Conservation (phyloP, 1,140 invertebrate genomes). For the Drosophila melanica region DNA sequence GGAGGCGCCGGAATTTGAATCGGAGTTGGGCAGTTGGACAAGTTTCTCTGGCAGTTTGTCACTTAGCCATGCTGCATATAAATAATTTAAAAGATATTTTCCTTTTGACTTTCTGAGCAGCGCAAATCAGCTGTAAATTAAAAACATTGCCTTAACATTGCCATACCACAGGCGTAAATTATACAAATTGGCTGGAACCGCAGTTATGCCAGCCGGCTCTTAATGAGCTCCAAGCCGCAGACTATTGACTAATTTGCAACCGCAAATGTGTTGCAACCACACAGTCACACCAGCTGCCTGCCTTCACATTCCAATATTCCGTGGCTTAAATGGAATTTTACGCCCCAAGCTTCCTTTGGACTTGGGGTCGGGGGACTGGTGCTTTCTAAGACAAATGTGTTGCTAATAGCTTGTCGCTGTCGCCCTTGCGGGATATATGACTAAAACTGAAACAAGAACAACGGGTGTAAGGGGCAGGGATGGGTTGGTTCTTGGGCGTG, state of each 20-base stretch:
- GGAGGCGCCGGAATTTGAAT: conserved; percentile 8
- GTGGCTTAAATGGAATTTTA: conserved; percentile 72
- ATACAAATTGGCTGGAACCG: conserved; percentile 67
- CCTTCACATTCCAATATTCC: conserved; percentile 62
- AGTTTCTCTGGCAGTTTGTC: conserved; percentile 56
- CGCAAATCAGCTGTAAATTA: conserved; percentile 51
- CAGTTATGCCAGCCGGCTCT: conserved; percentile 26
- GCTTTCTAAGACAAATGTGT: conserved; percentile 73
- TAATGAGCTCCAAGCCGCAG: conserved; percentile 66
- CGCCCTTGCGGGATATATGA: conserved; percentile 28
- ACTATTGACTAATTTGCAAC: conserved; percentile 79
- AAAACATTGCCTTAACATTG: conserved; percentile 66
- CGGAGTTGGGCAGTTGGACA: conserved; percentile 9
- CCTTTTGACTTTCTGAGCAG: conserved; percentile 53
- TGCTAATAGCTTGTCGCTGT: conserved; percentile 81
- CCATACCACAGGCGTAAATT: conserved; percentile 62
- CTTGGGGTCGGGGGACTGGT: conserved; percentile 35
- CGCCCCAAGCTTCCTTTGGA: conserved; percentile 39
- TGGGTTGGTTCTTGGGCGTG: not conserved
- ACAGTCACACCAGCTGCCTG: conserved; percentile 29
- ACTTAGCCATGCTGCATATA: conserved; percentile 57
- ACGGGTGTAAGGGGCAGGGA: not conserved
- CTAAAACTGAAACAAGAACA: not conserved
- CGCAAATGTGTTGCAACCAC: conserved; percentile 65
- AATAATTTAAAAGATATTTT: conserved; percentile 80